phyloP scores from a whole-genome alignment of 2,797 vertebrate genomes.

The Siniperca obscura region DNA sequence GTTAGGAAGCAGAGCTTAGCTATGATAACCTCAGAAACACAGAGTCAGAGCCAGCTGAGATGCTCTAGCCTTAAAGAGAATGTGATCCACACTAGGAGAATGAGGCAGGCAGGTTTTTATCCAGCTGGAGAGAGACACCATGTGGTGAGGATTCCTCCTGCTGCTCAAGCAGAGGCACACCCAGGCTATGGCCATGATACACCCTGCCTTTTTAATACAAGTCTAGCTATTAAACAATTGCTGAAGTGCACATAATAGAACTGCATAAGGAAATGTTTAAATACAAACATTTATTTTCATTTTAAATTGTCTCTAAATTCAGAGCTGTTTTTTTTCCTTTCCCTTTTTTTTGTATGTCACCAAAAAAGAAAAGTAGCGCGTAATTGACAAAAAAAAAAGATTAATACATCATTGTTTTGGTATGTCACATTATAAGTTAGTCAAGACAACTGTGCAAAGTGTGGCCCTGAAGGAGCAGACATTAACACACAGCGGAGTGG shows the following conservation, averaged over 20 bases:
- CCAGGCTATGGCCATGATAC: constrained; percentile 37
- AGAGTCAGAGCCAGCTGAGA: constrained; percentile 63
- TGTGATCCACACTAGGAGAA: constrained; percentile 69
- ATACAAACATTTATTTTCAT: background rate
- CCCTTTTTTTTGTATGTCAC: background rate
- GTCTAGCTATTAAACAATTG: background rate
- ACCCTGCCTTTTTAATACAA: constrained; percentile 24
- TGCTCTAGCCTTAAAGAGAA: constrained; percentile 54
- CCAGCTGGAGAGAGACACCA: constrained; percentile 89
- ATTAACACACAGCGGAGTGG: constrained; percentile 72
- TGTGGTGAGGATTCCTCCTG: constrained; percentile 86
- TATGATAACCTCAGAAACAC: constrained; percentile 59
- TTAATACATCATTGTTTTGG: constrained; percentile 46
- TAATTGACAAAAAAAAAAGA: constrained; percentile 43
- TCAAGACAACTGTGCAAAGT: constrained; percentile 54
- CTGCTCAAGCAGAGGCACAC: constrained; percentile 67
- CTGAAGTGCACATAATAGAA: background rate
- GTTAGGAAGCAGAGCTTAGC: constrained; percentile 67
- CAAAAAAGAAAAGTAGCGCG: background rate
- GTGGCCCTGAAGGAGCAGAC: constrained; percentile 68
- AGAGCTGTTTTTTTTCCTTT: background rate
- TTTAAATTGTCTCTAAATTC: background rate
- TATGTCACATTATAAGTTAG: constrained; percentile 60
- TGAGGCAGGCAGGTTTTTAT: constrained; percentile 77
- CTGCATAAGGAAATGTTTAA: background rate